Conservation (phyloP, 2,888 invertebrate genomes). For the Leucophenga maculata region DNA sequence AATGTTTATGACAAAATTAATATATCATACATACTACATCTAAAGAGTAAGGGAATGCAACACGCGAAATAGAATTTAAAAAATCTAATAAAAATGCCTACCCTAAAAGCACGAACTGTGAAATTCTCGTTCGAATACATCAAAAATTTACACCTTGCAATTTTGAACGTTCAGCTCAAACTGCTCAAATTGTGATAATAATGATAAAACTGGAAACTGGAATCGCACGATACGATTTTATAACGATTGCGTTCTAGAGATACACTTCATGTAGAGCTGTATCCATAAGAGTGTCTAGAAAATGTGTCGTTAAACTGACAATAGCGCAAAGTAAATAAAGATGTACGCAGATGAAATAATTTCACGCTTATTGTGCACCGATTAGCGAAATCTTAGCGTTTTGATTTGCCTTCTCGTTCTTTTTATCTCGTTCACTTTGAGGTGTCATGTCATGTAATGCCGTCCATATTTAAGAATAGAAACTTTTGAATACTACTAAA, state of each 20-base stretch:
- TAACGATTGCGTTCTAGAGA: too few relatives aligned
- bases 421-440: background rate
- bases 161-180: too few relatives aligned
- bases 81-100: background rate
- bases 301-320: slow-evolving; percentile 5
- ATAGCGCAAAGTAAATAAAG: background rate
- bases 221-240: background rate
- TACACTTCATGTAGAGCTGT: background rate
- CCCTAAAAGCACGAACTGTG: background rate
- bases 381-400: slow-evolving; percentile 3
- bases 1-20: too few relatives aligned
- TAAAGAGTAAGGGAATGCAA: background rate
- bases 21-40: background rate
- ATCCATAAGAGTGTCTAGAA: background rate
- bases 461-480: too few relatives aligned
- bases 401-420: background rate
- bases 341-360: background rate
- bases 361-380: slow-evolving; percentile 4
- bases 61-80: background rate
- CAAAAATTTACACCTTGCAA: background rate
- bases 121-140: background rate
- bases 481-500: background rate
- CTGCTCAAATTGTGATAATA: too few relatives aligned
- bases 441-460: background rate
- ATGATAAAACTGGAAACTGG: background rate